Evolutionary conservation across 2,113 vertebrate species (phyloP).

Genomic region (Xenopus tropicalis): DNA sequence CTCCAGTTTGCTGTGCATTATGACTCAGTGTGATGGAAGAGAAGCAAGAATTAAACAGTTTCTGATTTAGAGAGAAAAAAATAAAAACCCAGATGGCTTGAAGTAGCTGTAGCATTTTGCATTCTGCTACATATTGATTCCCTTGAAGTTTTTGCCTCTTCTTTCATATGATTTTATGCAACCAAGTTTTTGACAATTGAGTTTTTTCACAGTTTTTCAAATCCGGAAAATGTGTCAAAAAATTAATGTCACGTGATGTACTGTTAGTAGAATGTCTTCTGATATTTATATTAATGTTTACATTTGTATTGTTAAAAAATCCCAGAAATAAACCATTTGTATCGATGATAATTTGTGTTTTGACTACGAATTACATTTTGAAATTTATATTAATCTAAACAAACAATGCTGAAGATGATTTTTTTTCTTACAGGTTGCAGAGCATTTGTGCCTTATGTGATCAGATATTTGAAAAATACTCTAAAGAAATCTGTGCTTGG

Average conservation of each 20-base stretch:
- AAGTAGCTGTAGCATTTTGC: conserved; percentile 30
- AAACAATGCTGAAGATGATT: too few species aligned
- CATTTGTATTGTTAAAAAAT: too few species aligned
- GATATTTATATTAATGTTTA: too few species aligned
- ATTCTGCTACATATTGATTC: conserved; percentile 26
- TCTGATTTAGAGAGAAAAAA: conserved; percentile 24
- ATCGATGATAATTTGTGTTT: too few species aligned
- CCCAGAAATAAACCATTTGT: too few species aligned
- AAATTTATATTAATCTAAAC: too few species aligned
- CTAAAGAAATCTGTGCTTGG: conserved; percentile 70
- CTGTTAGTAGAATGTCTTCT: too few species aligned
- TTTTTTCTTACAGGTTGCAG: too few species aligned
- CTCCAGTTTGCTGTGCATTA: conserved; percentile 28
- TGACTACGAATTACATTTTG: too few species aligned
- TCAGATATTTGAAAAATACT: conserved; percentile 68
- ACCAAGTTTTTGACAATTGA: not conserved
- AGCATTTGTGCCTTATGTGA: conserved; percentile 58
- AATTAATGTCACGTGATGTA: too few species aligned
- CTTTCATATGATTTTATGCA: not conserved
- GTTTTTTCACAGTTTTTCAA: too few species aligned
- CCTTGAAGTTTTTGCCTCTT: not conserved
- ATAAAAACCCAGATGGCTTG: conserved; percentile 32
- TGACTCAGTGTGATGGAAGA: conserved; percentile 23
- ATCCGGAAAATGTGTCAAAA: too few species aligned
- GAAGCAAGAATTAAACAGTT: conserved; percentile 20